Percentiles rank a stretch among this genome's conserved stretches.
phyloP scores from a whole-genome alignment of 2,888 invertebrate species.

The Sturmia bella region DNA sequence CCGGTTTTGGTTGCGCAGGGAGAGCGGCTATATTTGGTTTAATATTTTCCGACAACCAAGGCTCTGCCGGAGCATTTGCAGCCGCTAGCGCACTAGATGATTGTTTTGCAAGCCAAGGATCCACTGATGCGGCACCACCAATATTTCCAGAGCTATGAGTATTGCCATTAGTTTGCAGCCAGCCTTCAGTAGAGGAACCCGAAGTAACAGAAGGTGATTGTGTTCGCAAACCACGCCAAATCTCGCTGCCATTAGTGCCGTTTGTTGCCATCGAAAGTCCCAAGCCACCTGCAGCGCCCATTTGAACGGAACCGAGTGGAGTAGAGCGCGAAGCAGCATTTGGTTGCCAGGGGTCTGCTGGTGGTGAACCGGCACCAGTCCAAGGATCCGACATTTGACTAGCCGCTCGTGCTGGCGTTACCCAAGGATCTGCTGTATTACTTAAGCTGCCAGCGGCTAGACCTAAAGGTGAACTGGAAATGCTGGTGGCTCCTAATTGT shows the following conservation, averaged over 20 bases:
- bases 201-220: constrained; percentile 81
- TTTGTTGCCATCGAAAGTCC: constrained; percentile 59
- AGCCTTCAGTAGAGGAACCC: constrained; percentile 81
- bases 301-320: constrained; percentile 72
- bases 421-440: constrained; percentile 88
- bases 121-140: constrained; percentile 73
- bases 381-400: constrained; percentile 83
- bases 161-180: constrained; percentile 79
- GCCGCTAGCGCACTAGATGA: constrained; percentile 70
- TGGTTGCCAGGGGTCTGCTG: constrained; percentile 81
- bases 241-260: constrained; percentile 72
- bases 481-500: constrained; percentile 86
- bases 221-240: constrained; percentile 79
- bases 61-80: constrained; percentile 74
- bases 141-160: constrained; percentile 33
- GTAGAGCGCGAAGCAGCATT: constrained; percentile 71
- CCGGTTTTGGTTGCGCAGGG: constrained; percentile 66
- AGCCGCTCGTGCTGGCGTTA: constrained; percentile 83
- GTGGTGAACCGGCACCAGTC: constrained; percentile 80
- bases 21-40: constrained; percentile 67
- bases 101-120: constrained; percentile 79
- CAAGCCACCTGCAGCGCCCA: constrained; percentile 74
- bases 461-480: constrained; percentile 82
- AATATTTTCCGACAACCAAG: constrained; percentile 77
- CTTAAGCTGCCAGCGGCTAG: constrained; percentile 77